These are phyloP conservation scores for Trematomus loennbergii DNA, from an alignment of 2,113 vertebrate genomes.

Conservation along the genomic window DNA sequence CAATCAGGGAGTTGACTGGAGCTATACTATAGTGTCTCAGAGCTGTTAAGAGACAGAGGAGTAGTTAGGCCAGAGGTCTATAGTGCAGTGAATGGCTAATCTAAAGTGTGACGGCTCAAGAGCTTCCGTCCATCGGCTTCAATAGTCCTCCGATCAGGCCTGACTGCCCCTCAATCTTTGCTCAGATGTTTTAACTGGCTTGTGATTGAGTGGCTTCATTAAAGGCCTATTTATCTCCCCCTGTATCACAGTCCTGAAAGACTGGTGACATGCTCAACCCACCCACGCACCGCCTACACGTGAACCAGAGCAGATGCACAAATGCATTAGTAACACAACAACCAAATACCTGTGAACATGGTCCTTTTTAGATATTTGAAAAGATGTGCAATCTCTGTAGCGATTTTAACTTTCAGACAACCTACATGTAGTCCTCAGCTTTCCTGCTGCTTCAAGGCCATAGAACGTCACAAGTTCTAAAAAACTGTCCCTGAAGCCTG, in stretches of 20 bases:
- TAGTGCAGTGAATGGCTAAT: constrained; percentile 73
- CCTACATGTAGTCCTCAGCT: neutral
- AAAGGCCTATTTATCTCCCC: constrained; percentile 79
- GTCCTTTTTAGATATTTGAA: constrained; percentile 4
- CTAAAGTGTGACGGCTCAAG: constrained; percentile 69
- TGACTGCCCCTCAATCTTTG: constrained; percentile 68
- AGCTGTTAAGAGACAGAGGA: constrained; percentile 66
- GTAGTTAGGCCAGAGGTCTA: constrained; percentile 58
- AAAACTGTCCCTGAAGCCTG: constrained; percentile 25
- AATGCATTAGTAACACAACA: constrained; percentile 39
- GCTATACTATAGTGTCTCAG: constrained; percentile 63
- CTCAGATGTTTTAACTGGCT: constrained; percentile 78
- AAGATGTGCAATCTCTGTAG: neutral
- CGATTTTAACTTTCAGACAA: constrained; percentile 20
- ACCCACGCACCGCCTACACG: constrained; percentile 52
- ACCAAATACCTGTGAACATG: neutral
- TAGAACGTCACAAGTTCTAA: neutral
- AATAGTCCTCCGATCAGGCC: constrained; percentile 70
- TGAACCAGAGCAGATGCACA: constrained; percentile 58
- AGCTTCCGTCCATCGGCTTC: constrained; percentile 60
- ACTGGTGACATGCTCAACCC: constrained; percentile 63
- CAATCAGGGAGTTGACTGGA: constrained; percentile 67
- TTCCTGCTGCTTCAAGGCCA: neutral
- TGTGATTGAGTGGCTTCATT: constrained; percentile 82
- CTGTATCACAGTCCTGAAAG: constrained; percentile 65